phyloP scores from a whole-genome alignment of 2,797 vertebrate species.

The Pangasius djambal region DNA sequence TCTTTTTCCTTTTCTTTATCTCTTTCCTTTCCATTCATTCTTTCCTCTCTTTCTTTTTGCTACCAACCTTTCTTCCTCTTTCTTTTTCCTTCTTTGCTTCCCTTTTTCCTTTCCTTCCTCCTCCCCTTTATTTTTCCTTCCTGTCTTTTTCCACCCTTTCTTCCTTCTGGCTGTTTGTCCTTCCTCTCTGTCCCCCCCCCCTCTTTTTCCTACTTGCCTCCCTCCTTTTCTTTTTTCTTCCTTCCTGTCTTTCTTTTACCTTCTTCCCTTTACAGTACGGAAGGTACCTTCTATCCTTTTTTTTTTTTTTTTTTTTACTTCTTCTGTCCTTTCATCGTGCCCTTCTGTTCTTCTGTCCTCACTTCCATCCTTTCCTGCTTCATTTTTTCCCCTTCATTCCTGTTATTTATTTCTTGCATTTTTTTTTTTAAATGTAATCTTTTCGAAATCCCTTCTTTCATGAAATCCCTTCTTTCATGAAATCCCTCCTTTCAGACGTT shows the following conservation, averaged over 20 bases:
- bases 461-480: too few species aligned
- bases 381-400: not conserved
- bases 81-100: too few species aligned
- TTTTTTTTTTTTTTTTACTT: not conserved
- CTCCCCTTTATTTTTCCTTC: too few species aligned
- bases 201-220: not conserved
- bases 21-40: not conserved
- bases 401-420: not conserved
- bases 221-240: too few species aligned
- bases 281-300: not conserved
- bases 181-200: not conserved
- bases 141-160: not conserved
- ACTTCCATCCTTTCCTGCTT: not conserved
- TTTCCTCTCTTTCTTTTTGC: not conserved
- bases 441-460: not conserved
- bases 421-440: not conserved
- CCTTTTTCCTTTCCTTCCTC: not conserved
- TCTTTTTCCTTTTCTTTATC: not conserved
- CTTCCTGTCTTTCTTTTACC: not conserved
- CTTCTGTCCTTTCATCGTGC: not conserved
- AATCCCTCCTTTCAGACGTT: not conserved
- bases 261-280: too few species aligned
- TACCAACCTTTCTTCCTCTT: too few species aligned
- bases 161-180: not conserved
- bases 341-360: not conserved